Evolutionary conservation across 2,888 invertebrate species (phyloP).

Genomic region (Agonopterix alstromeriana): DNA sequence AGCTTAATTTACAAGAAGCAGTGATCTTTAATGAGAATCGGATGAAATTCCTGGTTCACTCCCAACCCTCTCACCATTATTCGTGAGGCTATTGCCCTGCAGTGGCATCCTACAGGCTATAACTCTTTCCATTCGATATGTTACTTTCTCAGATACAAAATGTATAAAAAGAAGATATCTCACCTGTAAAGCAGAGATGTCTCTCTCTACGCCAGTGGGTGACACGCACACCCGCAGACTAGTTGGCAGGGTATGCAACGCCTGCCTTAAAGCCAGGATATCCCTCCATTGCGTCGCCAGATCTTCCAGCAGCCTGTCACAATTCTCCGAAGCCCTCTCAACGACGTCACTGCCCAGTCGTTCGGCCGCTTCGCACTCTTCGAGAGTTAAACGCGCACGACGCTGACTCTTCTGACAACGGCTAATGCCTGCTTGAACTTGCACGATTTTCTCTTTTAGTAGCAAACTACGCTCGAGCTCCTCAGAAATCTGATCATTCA

Average conservation of each 20-base stretch:
- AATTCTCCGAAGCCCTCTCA: constrained; percentile 84
- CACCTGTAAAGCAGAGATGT: constrained; percentile 80
- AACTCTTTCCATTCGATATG: no score
- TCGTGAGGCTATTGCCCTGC: no score
- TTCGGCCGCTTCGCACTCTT: constrained; percentile 85
- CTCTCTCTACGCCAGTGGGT: constrained; percentile 84
- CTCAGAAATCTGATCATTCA: constrained; percentile 84
- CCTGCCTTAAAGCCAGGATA: constrained; percentile 83
- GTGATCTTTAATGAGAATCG: neutral
- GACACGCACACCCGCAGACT: constrained; percentile 86
- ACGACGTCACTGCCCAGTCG: constrained; percentile 86
- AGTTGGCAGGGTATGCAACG: constrained; percentile 86
- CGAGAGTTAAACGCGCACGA: constrained; percentile 79
- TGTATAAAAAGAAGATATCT: constrained; percentile 8
- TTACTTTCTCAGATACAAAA: neutral
- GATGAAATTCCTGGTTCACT: neutral
- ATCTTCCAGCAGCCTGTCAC: constrained; percentile 83
- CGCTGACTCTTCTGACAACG: constrained; percentile 82
- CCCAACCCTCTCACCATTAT: neutral
- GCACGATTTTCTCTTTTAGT: constrained; percentile 84
- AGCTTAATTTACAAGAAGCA: neutral
- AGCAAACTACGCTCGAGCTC: constrained; percentile 86
- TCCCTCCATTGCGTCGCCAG: constrained; percentile 86
- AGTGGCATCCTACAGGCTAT: no score
- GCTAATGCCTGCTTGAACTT: constrained; percentile 83